Evolutionary conservation across 2,888 invertebrate genomes (phyloP).

Genomic region (Pyrocoelia pectoralis): DNA sequence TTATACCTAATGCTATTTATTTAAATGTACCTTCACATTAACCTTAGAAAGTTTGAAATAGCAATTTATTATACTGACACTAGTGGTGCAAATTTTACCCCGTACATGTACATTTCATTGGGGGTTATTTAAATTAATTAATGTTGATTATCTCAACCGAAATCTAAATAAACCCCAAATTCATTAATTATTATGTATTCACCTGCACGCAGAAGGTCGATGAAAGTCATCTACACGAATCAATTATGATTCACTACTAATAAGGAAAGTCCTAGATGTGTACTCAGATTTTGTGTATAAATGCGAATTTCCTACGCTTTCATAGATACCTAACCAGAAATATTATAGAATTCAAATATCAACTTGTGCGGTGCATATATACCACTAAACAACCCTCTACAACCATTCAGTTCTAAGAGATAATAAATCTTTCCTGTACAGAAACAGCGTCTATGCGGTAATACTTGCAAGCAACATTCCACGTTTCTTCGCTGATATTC

Average conservation of each 20-base stretch:
- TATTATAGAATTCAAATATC: constrained; percentile 46
- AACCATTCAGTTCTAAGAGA: constrained; percentile 54
- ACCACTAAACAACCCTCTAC: constrained; percentile 57
- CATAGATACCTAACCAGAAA: background rate
- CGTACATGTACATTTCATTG: constrained; percentile 33
- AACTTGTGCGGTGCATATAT: constrained; percentile 55
- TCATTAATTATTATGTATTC: constrained; percentile 44
- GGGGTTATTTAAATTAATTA: constrained; percentile 46
- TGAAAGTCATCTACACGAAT: constrained; percentile 21
- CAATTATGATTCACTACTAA: too few species aligned
- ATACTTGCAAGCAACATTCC: constrained; percentile 46
- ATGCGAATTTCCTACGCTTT: background rate
- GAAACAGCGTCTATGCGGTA: constrained; percentile 43
- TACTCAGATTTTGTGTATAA: background rate
- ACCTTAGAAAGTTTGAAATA: constrained; percentile 19
- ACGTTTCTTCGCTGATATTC: constrained; percentile 41
- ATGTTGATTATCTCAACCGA: constrained; percentile 41
- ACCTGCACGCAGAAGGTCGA: constrained; percentile 42
- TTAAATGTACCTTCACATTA: background rate
- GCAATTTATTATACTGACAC: constrained; percentile 32
- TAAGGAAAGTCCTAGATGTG: background rate
- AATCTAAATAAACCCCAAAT: constrained; percentile 43
- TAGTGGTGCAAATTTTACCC: constrained; percentile 27
- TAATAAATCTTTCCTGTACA: constrained; percentile 54
- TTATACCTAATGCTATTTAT: too few species aligned